Conservation (phyloP, 2,113 vertebrate species). For the Pangasianodon gigas region DNA sequence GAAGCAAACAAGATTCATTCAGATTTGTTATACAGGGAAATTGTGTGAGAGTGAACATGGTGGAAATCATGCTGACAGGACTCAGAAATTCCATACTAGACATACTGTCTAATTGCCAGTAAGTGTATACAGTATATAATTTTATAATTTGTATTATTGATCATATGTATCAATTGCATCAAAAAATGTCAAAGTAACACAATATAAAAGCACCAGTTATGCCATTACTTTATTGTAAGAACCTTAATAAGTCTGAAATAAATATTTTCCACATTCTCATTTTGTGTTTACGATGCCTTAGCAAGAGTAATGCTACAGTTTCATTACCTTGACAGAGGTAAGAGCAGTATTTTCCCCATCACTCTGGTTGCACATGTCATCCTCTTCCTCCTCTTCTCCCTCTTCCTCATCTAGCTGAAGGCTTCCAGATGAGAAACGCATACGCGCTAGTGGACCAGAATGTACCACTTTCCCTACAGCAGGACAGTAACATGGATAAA, state of each 20-base stretch:
- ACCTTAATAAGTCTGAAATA: neutral
- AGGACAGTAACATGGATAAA: slow-evolving; percentile 80
- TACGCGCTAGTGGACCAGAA: slow-evolving; percentile 73
- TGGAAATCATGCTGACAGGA: neutral
- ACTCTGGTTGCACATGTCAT: slow-evolving; percentile 41
- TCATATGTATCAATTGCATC: neutral
- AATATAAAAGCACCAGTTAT: neutral
- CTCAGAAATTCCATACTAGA: neutral
- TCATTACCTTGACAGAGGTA: slow-evolving; percentile 32
- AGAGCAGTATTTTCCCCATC: slow-evolving; percentile 54
- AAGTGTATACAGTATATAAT: neutral
- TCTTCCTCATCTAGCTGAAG: slow-evolving; percentile 91
- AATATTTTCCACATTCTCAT: neutral
- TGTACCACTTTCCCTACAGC: slow-evolving; percentile 73
- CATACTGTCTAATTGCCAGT: neutral
- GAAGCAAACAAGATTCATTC: neutral
- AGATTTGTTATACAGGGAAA: neutral
- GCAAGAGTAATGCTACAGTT: slow-evolving; percentile 37
- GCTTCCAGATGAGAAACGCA: slow-evolving; percentile 89
- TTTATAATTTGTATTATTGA: neutral
- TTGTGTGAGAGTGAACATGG: neutral
- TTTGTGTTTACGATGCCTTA: neutral
- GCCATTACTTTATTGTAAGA: neutral
- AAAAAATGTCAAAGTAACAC: neutral
- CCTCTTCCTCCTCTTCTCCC: slow-evolving; percentile 66